Percentiles rank a stretch among this genome's conserved stretches.
phyloP scores from a whole-genome alignment of 2,888 invertebrate species.

The Stenodera caucasica region DNA sequence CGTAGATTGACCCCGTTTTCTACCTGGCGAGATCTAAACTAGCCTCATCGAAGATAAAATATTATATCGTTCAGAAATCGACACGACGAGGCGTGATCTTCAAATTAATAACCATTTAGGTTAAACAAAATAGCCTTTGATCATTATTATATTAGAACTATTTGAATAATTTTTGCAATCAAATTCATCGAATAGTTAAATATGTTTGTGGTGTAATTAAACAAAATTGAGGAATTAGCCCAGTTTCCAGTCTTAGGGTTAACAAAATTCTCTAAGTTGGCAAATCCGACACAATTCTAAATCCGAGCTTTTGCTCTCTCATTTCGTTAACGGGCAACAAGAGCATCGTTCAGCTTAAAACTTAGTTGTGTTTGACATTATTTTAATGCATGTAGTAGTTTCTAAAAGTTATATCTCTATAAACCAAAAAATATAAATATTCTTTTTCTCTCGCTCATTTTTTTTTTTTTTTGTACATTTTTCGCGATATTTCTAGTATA shows the following conservation, averaged over 20 bases:
- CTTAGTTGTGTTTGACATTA: conserved; percentile 18
- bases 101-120: background rate
- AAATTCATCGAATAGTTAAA: no score
- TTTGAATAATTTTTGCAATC: background rate
- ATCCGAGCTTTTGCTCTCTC: conserved; percentile 18
- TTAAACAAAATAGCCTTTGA: no score
- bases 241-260: conserved; percentile 3
- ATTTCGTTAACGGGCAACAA: conserved; percentile 20
- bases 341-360: conserved; percentile 19
- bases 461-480: background rate
- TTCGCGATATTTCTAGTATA: background rate
- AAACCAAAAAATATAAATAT: no score
- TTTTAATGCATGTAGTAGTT: conserved; percentile 17
- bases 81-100: background rate
- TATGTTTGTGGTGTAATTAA: background rate
- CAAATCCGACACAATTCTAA: background rate
- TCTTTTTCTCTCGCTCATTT: background rate
- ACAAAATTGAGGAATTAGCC: background rate
- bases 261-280: background rate
- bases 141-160: background rate
- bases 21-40: background rate
- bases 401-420: no score
- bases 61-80: background rate
- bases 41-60: background rate
- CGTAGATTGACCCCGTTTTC: background rate